Base-by-base conservation (phyloP, 2,113 vertebrate species). In the Passerina amoena region DNA sequence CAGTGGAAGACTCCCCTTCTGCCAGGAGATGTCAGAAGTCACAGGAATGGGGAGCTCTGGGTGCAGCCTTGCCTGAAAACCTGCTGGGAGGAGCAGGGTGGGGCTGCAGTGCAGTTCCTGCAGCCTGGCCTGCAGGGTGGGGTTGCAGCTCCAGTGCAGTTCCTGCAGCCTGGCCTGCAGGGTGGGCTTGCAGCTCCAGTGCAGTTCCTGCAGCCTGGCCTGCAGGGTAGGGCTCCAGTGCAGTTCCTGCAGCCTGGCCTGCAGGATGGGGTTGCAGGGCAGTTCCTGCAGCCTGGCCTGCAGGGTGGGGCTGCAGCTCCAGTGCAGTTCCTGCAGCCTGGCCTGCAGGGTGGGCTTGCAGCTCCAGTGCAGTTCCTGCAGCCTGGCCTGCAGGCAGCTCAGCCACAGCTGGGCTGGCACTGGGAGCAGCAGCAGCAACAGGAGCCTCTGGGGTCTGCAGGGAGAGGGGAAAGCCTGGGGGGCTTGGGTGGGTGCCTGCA, bases 41-140 rank as follows among this genome's bases (percentile, higher is more conserved):
- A 18, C 0, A 0, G 70, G 66, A 15, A n/a, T 1, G 38, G 27
- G 13, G 28, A 79, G 28, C 2, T 1, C 24, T 31, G 37, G 70
- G 16, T 11, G 33, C 30, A 63, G 65, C 47, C 3, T 1, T 10
- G 66, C 22, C 65, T 12, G 50, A 19, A 23, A n/a, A 27, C 10
- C 59, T 18, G n/a, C 20, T 0, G 25, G 57, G 57, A 48, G 37
- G 16, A 5, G n/a, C 22, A 22, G 68, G 60, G 2, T 18, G 60
- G 12, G 42, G 84, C n/a, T 77, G 35, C 54, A 27, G 2, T 16
- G 2, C 27, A 4, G 30, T 3, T 21, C 82, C 0, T 16, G 19
- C 9, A 5, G 37, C n/a, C 23, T 2, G 16, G 22, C 9, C 31
- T 14, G 44, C 28, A 17, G 50, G 50, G 50, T 30, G 50, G 27